A percentile compares a stretch with the other conserved stretches of the same genome.
These are phyloP conservation scores for Drosophila persimilis DNA, from an alignment of 1,140 invertebrate genomes.

Conservation along the genomic window DNA sequence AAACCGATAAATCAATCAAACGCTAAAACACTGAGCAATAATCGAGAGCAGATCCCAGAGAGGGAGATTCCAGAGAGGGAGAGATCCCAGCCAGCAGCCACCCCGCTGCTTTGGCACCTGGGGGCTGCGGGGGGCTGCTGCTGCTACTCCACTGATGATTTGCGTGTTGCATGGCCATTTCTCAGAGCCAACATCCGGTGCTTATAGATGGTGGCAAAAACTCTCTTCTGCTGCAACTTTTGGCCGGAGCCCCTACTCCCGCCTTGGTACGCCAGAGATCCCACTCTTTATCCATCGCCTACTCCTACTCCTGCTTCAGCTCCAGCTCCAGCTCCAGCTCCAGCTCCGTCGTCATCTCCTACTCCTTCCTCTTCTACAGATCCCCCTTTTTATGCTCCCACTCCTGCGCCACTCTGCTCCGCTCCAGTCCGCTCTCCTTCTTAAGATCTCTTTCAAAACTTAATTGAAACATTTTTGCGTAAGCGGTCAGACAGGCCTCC, in stretches of 20 bases:
- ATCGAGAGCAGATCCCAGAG: conserved; percentile 39
- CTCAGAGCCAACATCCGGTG: conserved; percentile 71
- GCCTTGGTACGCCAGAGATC: no score
- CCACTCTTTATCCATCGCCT: no score
- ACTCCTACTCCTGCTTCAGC: conserved; percentile 21
- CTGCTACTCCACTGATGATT: conserved; percentile 59
- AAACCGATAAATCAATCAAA: conserved; percentile 73
- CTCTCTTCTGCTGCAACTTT: no score
- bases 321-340: conserved; percentile 15
- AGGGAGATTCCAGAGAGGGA: conserved; percentile 3
- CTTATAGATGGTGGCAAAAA: not conserved
- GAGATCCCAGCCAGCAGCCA: conserved; percentile 11
- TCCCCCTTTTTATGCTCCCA: not conserved
- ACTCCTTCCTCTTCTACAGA: not conserved
- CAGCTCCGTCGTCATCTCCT: conserved; percentile 13
- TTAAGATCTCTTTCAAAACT: conserved; percentile 22
- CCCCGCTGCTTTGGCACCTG: conserved; percentile 66
- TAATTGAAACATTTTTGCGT: conserved; percentile 81
- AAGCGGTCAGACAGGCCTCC: conserved; percentile 59
- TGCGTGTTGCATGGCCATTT: conserved; percentile 74
- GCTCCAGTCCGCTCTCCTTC: not conserved
- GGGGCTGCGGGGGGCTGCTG: conserved; percentile 29
- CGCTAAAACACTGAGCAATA: not conserved
- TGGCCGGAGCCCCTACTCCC: no score
- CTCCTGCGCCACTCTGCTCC: conserved; percentile 15